Evolutionary conservation across 1,140 invertebrate genomes (phyloP).

Genomic region (Nylanderia fulva): DNA sequence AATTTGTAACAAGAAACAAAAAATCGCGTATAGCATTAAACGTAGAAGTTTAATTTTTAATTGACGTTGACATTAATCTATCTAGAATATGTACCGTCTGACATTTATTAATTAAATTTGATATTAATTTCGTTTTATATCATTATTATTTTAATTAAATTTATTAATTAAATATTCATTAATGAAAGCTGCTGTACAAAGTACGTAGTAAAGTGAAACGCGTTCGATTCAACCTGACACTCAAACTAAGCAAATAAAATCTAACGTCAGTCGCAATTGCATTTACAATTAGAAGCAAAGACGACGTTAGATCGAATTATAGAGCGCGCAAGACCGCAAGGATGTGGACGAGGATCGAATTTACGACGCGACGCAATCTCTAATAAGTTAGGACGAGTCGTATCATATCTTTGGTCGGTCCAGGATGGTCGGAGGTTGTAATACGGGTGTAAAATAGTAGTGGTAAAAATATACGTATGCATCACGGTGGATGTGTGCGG

Average conservation of each 20-base stretch:
- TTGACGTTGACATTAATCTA: background rate
- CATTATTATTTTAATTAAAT: too few species aligned
- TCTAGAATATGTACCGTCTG: background rate
- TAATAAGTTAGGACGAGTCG: constrained; percentile 28
- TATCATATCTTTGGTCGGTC: constrained; percentile 59
- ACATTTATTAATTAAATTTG: too few species aligned
- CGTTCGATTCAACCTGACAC: background rate
- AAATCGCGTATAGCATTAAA: background rate
- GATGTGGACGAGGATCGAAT: background rate
- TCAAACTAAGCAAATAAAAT: background rate
- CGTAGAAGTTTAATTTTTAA: background rate
- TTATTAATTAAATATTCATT: too few species aligned
- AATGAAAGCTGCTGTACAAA: background rate
- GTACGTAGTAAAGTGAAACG: background rate
- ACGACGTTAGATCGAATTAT: background rate
- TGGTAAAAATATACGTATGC: constrained; percentile 24
- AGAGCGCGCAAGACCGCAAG: background rate
- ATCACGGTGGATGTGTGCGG: constrained; percentile 52
- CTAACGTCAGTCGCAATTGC: background rate
- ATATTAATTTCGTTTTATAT: too few species aligned
- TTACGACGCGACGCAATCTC: constrained; percentile 19
- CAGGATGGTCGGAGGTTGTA: constrained; percentile 64
- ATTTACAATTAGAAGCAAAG: constrained; percentile 10
- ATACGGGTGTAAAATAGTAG: constrained; percentile 27
- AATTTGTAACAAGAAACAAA: background rate